These are phyloP conservation scores for Isoperla grammatica DNA, from an alignment of 2,888 invertebrate species.

Conservation along the genomic window DNA sequence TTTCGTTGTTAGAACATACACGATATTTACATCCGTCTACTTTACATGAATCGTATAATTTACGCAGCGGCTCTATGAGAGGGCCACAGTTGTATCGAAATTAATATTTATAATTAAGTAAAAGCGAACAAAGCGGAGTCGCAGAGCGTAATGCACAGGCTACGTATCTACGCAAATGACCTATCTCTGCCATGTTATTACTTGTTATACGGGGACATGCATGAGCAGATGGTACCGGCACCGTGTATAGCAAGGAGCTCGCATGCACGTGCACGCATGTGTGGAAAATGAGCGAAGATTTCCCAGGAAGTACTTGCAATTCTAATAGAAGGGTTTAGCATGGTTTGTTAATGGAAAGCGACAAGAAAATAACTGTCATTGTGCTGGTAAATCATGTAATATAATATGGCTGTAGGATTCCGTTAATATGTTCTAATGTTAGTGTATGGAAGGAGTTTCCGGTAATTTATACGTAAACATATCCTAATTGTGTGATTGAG, in stretches of 20 bases:
- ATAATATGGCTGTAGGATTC: neutral
- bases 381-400: neutral
- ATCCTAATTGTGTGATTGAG: too few species aligned
- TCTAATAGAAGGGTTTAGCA: neutral
- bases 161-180: slow-evolving; percentile 7
- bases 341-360: neutral
- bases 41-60: slow-evolving; percentile 1
- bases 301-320: slow-evolving; percentile 2
- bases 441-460: too few species aligned
- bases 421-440: too few species aligned
- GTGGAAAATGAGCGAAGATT: neutral
- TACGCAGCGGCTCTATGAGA: slow-evolving; percentile 10
- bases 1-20: too few species aligned
- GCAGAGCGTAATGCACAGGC: slow-evolving; percentile 3
- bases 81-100: slow-evolving; percentile 6
- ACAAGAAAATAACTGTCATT: slow-evolving; percentile 9
- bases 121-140: neutral
- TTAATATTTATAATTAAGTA: slow-evolving; percentile 16
- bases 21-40: slow-evolving; percentile 1
- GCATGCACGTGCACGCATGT: neutral
- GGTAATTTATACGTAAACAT: too few species aligned
- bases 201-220: neutral
- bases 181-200: slow-evolving; percentile 12
- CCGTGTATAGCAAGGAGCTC: neutral
- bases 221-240: slow-evolving; percentile 9